Percentiles rank a stretch among this genome's conserved stretches.
Evolutionary conservation across 2,797 vertebrate genomes (phyloP).

Genomic region (Poeciliopsis paucimaculata): DNA sequence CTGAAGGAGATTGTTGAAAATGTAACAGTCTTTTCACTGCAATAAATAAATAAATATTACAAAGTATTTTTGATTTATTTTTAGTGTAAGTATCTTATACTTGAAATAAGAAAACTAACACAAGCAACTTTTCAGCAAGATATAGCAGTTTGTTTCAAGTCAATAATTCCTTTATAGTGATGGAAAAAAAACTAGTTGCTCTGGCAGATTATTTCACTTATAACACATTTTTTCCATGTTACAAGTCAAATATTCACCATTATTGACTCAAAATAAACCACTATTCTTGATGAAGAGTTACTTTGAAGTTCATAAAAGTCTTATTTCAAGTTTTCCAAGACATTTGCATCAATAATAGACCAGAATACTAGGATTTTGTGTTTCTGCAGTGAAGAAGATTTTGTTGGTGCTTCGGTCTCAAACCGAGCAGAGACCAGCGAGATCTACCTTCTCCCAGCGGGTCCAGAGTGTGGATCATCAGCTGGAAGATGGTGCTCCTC

Average conservation of each 20-base stretch:
- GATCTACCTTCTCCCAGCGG: constrained; percentile 87
- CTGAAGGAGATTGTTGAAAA: background rate
- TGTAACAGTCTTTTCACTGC: background rate
- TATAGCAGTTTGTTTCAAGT: no score
- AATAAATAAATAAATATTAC: background rate
- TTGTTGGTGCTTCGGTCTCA: background rate
- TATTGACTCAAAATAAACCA: no score
- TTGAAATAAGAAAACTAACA: background rate
- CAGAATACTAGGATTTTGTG: background rate
- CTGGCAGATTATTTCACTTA: background rate
- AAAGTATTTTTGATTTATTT: background rate
- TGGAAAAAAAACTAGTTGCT: no score
- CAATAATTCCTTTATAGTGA: no score
- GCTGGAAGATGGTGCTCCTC: constrained; percentile 89
- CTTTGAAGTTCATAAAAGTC: no score
- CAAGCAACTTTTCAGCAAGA: background rate
- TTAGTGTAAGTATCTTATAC: background rate
- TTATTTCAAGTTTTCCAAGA: background rate
- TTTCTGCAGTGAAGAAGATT: background rate
- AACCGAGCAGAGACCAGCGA: background rate
- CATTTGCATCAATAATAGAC: background rate
- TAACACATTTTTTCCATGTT: background rate
- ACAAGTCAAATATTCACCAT: background rate
- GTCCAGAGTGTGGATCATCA: constrained; percentile 93
- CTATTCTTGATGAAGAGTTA: no score